Conservation (phyloP, 2,113 vertebrate genomes). For the Calyptommatus sinebrachiatus region DNA sequence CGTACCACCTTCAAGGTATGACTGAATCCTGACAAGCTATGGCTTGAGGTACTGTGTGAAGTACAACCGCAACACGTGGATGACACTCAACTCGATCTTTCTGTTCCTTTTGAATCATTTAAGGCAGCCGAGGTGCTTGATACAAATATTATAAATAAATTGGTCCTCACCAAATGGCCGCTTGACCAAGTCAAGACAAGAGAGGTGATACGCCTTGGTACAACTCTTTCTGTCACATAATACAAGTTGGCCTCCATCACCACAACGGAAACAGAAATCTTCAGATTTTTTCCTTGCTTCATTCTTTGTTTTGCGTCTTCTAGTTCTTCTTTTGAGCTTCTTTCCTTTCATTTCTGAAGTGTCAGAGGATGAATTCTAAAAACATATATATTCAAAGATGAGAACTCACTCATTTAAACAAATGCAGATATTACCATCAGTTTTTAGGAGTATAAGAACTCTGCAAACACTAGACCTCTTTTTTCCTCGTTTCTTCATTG, state of each 20-base stretch:
- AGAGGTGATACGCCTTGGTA: constrained; percentile 95
- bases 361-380: constrained; percentile 76
- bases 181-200: constrained; percentile 91
- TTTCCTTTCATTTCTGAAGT: constrained; percentile 89
- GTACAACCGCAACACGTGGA: background rate
- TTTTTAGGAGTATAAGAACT: background rate
- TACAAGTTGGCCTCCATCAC: constrained; percentile 92
- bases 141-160: no score
- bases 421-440: background rate
- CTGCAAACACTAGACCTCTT: no score
- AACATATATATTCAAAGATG: background rate
- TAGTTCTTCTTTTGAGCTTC: constrained; percentile 81
- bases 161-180: constrained; percentile 88
- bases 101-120: no score
- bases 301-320: constrained; percentile 67
- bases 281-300: constrained; percentile 87
- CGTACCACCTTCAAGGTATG: no score
- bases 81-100: background rate
- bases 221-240: constrained; percentile 91
- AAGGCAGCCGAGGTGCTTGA: no score
- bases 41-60: no score
- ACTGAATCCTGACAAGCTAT: no score
- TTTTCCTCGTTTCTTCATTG: no score
- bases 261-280: constrained; percentile 96
- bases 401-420: background rate